Evolutionary conservation across 2,888 invertebrate species (phyloP).

Genomic region (Drosophila mimica): DNA sequence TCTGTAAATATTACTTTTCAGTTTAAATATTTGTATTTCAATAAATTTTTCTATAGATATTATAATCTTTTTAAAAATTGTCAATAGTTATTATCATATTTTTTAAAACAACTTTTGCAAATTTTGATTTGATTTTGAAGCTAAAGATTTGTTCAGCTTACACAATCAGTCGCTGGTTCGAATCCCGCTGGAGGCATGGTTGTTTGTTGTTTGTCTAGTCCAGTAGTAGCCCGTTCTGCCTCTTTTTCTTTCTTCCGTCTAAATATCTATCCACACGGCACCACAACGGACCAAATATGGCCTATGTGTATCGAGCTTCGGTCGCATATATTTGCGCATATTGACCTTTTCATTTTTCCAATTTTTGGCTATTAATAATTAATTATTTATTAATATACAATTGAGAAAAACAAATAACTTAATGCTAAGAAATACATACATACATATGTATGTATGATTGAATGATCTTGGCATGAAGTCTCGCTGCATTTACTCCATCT

Average conservation of each 20-base stretch:
- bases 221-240: no score
- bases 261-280: no score
- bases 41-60: background rate
- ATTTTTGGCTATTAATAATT: background rate
- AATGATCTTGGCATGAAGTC: constrained; percentile 31
- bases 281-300: no score
- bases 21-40: background rate
- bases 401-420: background rate
- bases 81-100: background rate
- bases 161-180: no score
- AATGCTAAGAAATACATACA: no score
- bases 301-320: no score
- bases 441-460: background rate
- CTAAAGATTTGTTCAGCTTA: background rate
- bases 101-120: background rate
- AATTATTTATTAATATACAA: background rate
- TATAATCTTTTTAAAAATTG: no score
- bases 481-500: constrained; percentile 7
- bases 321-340: background rate
- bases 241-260: no score
- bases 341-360: background rate
- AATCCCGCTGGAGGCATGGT: no score
- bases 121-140: background rate
- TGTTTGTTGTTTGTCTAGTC: no score
- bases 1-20: background rate